Base-by-base conservation (phyloP, 1,140 invertebrate genomes). In the Drosophila malerkotliana region DNA sequence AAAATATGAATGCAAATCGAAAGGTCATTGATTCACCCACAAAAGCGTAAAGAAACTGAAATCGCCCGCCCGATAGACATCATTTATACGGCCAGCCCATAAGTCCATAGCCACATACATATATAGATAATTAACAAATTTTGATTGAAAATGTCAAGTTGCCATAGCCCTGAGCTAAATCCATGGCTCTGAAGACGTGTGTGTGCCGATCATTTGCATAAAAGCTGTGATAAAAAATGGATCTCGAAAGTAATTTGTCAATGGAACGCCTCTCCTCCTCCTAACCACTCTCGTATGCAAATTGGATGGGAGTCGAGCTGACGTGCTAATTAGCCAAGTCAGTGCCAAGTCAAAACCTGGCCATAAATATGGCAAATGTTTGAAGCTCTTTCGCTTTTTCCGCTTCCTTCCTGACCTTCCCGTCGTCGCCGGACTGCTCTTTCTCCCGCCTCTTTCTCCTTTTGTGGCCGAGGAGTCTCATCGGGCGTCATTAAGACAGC, bases 321-420 rank as follows among this genome's bases (percentile, higher is more conserved):
- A n/a, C 53, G 69, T 66, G 79, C 83, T 88, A 87, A 87, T 88
- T 87, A 79, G 75, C 71, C 41, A 81, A 82, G 74, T 48, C 61
- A 66, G 15, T 12, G 12, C 58, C 56, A 37, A 21, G 21, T 3
- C 57, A 66, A 87, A 85, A 87, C 81, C 81, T 58, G 81, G 82
- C 47, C 83, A 87, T 81, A 82, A 87, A 79, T 74, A 75, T 58
- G 54, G 60, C 64, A 60, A 76, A 67, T 77, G 63, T 69, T 55
- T 76, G 67, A 48, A 56, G 63, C 3, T 37, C 10, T 37, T 44
- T 15, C 4, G 8, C n/a, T 64, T 51, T 44, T 67, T 64, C 47
- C 21, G 58, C 66, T 71, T 71, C 51, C 63, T 68, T 48, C 51
- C 52, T 24, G 15, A 32, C 44, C 39, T 44, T 32, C 26, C 6